phyloP scores from a whole-genome alignment of 2,888 invertebrate genomes.

The Parapristionchus giblindavisi region DNA sequence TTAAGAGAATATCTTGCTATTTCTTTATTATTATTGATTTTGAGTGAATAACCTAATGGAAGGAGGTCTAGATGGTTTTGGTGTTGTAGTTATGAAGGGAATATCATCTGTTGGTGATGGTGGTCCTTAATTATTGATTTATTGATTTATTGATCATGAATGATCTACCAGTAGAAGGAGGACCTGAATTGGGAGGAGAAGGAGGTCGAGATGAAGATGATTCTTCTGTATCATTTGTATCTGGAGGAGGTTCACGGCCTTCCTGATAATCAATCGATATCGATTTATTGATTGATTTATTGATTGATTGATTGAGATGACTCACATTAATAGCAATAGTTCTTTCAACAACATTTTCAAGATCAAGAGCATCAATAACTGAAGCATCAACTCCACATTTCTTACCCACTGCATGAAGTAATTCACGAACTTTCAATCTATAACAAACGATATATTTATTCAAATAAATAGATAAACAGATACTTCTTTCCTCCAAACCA shows the following conservation, averaged over 20 bases:
- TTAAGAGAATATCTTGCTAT: too few species aligned
- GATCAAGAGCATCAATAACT: slow-evolving; percentile 65
- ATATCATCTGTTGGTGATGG: slow-evolving; percentile 25
- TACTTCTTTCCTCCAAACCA: slow-evolving; percentile 69
- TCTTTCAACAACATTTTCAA: slow-evolving; percentile 68
- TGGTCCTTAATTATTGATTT: not conserved
- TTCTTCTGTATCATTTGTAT: slow-evolving; percentile 53
- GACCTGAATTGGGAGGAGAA: slow-evolving; percentile 10
- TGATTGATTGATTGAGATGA: not conserved
- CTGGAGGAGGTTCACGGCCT: slow-evolving; percentile 65
- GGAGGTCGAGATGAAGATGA: slow-evolving; percentile 15
- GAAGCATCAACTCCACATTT: slow-evolving; percentile 67
- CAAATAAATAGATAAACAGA: not conserved
- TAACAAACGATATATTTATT: slow-evolving; percentile 24
- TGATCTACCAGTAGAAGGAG: slow-evolving; percentile 14
- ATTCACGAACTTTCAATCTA: slow-evolving; percentile 65
- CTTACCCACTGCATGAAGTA: slow-evolving; percentile 67
- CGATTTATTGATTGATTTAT: not conserved
- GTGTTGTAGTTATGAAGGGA: slow-evolving; percentile 34
- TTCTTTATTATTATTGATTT: not conserved
- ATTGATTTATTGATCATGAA: not conserved
- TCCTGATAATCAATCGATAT: slow-evolving; percentile 49
- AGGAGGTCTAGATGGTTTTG: not conserved
- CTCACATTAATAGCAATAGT: slow-evolving; percentile 65
- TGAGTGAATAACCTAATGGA: slow-evolving; percentile 15